These are phyloP conservation scores for Amiota communis DNA, from an alignment of 2,888 invertebrate species.

Conservation along the genomic window DNA sequence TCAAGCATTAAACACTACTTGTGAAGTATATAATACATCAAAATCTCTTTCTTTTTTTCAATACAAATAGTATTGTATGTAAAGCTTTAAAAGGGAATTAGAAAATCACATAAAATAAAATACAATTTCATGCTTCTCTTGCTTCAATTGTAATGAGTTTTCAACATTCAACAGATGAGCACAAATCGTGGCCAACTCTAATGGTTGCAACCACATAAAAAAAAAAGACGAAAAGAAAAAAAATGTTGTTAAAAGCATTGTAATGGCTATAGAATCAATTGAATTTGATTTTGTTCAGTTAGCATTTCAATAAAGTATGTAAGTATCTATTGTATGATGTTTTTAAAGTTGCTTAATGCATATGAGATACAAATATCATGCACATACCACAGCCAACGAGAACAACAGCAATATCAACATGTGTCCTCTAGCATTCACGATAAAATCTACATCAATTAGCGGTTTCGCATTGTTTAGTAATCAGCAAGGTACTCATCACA, in stretches of 20 bases:
- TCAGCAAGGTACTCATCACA: background rate
- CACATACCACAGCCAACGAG: background rate
- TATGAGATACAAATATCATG: background rate
- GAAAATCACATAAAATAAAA: background rate
- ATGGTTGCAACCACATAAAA: background rate
- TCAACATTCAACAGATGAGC: slow-evolving; percentile 22
- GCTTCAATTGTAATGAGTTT: slow-evolving; percentile 20
- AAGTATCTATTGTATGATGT: no score
- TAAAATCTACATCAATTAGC: slow-evolving; percentile 25
- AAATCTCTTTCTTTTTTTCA: no score
- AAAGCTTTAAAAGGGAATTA: background rate
- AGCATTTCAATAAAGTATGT: background rate
- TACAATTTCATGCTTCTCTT: slow-evolving; percentile 24
- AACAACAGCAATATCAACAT: background rate
- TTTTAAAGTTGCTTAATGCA: background rate
- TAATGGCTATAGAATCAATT: slow-evolving; percentile 32
- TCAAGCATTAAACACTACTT: no score
- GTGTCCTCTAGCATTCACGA: background rate
- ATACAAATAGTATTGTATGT: background rate
- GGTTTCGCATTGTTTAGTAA: slow-evolving; percentile 25
- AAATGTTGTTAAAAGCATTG: background rate
- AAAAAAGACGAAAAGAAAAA: no score
- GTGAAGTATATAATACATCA: no score
- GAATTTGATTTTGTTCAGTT: slow-evolving; percentile 26
- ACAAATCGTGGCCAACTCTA: background rate